Evolutionary conservation across 2,888 invertebrate genomes (phyloP).

Genomic region (Lissonota sp.): DNA sequence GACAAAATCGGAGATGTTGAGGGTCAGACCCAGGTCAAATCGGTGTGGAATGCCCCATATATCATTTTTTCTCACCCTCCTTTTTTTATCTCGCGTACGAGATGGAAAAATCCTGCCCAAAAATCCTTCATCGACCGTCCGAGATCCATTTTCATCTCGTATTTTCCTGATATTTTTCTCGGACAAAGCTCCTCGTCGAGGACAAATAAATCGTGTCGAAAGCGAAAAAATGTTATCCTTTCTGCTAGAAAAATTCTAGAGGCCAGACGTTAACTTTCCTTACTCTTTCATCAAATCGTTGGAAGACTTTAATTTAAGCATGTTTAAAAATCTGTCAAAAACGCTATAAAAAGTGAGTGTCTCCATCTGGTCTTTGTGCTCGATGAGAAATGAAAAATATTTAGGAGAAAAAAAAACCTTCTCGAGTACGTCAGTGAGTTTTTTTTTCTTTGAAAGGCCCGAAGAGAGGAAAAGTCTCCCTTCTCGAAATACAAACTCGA

Average conservation of each 20-base stretch:
- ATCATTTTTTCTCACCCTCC: conserved; percentile 11
- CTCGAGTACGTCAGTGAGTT: conserved; percentile 34
- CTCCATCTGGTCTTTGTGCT: conserved; percentile 14
- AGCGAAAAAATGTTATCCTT: background rate
- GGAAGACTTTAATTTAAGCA: conserved; percentile 17
- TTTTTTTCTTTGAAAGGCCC: conserved; percentile 18
- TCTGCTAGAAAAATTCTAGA: background rate
- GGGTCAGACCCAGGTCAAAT: too few species aligned
- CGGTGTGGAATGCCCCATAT: too few species aligned
- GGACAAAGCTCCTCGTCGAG: conserved; percentile 22
- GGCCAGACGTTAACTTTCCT: conserved; percentile 10
- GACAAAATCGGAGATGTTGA: too few species aligned
- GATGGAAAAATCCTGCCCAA: conserved; percentile 29
- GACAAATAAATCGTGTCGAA: conserved; percentile 9
- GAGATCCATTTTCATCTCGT: conserved; percentile 21
- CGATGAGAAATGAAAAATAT: conserved; percentile 1
- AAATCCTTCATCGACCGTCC: conserved; percentile 10
- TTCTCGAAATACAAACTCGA: conserved; percentile 17
- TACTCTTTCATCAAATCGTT: background rate
- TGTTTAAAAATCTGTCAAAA: background rate
- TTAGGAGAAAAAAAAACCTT: conserved; percentile 19
- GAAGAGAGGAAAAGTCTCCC: conserved; percentile 25
- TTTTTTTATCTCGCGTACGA: conserved; percentile 18
- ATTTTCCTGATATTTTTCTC: conserved; percentile 51
- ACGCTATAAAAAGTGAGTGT: background rate